Evolutionary conservation across 2,113 vertebrate genomes (phyloP).

Genomic region (Tursiops truncatus): DNA sequence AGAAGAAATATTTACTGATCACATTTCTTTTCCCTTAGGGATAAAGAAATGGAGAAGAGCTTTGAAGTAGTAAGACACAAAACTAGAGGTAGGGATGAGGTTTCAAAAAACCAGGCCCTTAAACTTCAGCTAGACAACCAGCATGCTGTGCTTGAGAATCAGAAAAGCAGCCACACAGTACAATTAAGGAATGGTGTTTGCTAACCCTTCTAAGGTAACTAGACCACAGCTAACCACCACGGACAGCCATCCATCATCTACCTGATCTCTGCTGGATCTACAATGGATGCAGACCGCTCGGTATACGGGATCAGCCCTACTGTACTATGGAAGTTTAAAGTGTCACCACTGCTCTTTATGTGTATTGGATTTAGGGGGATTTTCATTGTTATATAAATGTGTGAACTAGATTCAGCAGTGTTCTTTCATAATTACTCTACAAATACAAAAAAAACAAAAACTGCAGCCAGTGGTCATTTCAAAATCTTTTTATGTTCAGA

Average conservation of each 20-base stretch:
- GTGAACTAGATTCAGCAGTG: slow-evolving; percentile 82
- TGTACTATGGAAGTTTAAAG: slow-evolving; percentile 83
- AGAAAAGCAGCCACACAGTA: slow-evolving; percentile 87
- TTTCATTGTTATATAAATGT: slow-evolving; percentile 77
- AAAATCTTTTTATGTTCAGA: slow-evolving; percentile 89
- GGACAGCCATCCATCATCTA: slow-evolving; percentile 80
- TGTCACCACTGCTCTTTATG: slow-evolving; percentile 80
- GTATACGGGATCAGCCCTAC: slow-evolving; percentile 78
- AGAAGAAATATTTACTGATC: slow-evolving; percentile 85
- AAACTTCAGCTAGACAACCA: slow-evolving; percentile 98
- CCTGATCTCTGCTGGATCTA: slow-evolving; percentile 81
- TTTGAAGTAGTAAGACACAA: slow-evolving; percentile 99
- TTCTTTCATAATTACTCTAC: slow-evolving; percentile 83
- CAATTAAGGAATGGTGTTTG: slow-evolving; percentile 86
- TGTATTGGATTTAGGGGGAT: slow-evolving; percentile 85
- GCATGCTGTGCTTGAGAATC: slow-evolving; percentile 96
- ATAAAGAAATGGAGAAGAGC: slow-evolving; percentile 99
- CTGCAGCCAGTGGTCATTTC: slow-evolving; percentile 87
- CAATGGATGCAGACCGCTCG: slow-evolving; percentile 86
- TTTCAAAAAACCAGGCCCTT: slow-evolving; percentile 89
- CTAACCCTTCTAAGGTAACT: slow-evolving; percentile 87
- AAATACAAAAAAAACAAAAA: slow-evolving; percentile 73
- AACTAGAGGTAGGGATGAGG: slow-evolving; percentile 95
- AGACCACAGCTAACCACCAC: slow-evolving; percentile 86
- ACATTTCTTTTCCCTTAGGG: slow-evolving; percentile 92